phyloP scores from a whole-genome alignment of 2,888 invertebrate genomes.

The Drosophila nigricruria region DNA sequence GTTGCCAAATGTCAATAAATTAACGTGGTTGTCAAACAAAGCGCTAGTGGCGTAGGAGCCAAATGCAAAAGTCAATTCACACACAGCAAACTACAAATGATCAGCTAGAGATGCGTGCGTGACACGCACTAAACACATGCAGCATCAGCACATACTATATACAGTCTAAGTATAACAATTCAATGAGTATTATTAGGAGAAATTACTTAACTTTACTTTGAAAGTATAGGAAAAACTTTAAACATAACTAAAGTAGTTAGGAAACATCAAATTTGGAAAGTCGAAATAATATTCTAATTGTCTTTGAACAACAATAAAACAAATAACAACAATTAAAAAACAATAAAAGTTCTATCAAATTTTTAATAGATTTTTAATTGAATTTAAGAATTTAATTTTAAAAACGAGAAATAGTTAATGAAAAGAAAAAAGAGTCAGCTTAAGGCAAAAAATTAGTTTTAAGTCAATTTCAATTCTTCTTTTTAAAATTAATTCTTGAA shows the following conservation, averaged over 20 bases:
- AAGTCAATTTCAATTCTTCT: background rate
- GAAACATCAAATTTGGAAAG: background rate
- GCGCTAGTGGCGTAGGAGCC: constrained; percentile 67
- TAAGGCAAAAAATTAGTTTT: background rate
- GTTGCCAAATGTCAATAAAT: constrained; percentile 78
- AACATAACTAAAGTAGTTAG: no score
- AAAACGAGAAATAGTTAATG: background rate
- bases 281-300: background rate
- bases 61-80: constrained; percentile 42
- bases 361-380: background rate
- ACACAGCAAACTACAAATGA: constrained; percentile 26
- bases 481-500: background rate
- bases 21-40: constrained; percentile 64
- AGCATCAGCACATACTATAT: background rate
- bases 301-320: no score
- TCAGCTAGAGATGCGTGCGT: constrained; percentile 18
- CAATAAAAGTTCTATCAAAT: no score
- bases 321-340: no score
- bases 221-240: background rate
- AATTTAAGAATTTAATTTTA: background rate
- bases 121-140: constrained; percentile 19
- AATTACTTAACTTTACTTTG: background rate
- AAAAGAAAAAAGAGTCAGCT: background rate
- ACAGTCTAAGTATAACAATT: background rate
- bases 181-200: background rate